These are phyloP conservation scores for Stramonita haemastoma DNA, from an alignment of 2,888 invertebrate genomes.

Conservation along the genomic window DNA sequence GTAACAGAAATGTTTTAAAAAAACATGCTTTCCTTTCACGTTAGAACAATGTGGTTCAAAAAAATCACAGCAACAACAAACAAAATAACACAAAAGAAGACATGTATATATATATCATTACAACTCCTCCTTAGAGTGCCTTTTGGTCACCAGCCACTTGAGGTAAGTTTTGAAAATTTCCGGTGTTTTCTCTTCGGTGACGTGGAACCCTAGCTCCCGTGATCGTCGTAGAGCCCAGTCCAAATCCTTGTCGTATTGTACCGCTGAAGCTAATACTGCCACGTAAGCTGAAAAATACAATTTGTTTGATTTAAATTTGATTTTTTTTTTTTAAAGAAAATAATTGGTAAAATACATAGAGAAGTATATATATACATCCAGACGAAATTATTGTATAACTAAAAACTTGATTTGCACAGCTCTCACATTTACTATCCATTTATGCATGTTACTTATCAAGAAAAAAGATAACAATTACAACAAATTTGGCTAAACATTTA, in stretches of 20 bases:
- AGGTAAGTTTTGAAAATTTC: slow-evolving; percentile 59
- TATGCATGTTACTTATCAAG: too few species aligned
- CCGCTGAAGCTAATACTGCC: slow-evolving; percentile 62
- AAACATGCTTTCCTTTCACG: not conserved
- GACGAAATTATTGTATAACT: too few species aligned
- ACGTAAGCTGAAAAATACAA: slow-evolving; percentile 59
- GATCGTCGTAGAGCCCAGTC: slow-evolving; percentile 62
- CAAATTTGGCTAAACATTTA: too few species aligned
- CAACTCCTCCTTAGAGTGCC: slow-evolving; percentile 37
- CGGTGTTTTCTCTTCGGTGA: slow-evolving; percentile 51
- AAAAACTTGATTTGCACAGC: too few species aligned
- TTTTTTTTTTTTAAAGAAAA: not conserved
- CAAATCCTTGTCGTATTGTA: slow-evolving; percentile 57
- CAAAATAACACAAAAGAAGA: not conserved
- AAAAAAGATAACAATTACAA: too few species aligned
- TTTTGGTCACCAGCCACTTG: slow-evolving; percentile 41
- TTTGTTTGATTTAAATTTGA: not conserved
- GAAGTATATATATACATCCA: not conserved
- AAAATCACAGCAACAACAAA: not conserved
- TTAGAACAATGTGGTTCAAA: too few species aligned
- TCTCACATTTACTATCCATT: too few species aligned
- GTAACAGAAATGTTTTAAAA: not conserved
- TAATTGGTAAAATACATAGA: not conserved
- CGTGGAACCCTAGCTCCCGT: slow-evolving; percentile 60
- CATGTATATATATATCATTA: not conserved